A percentile compares a stretch with the other conserved stretches of the same genome.
Conservation (phyloP, 2,797 vertebrate genomes). For the Benthosema pterotum region DNA sequence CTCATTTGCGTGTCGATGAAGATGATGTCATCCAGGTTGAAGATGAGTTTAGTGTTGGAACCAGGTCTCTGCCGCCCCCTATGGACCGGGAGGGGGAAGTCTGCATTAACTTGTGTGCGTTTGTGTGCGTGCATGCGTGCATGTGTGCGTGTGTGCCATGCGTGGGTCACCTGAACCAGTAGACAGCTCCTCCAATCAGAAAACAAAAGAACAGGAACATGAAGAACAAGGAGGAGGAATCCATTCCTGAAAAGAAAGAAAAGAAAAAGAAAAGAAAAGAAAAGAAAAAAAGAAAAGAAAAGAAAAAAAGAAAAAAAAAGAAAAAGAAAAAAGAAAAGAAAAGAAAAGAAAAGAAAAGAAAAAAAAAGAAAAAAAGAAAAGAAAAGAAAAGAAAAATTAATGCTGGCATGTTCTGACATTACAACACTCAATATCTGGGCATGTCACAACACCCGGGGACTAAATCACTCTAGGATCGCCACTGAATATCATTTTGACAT, state of each 20-base stretch:
- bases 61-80: constrained; percentile 27
- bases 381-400: too few relatives aligned
- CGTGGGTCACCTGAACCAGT: constrained; percentile 53
- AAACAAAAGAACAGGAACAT: constrained; percentile 39
- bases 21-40: constrained; percentile 74
- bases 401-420: too few relatives aligned
- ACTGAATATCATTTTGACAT: too few relatives aligned
- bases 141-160: not conserved
- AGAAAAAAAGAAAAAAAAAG: too few relatives aligned
- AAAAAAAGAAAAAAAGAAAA: too few relatives aligned
- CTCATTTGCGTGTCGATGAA: constrained; percentile 80
- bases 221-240: constrained; percentile 14
- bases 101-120: not conserved
- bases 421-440: too few relatives aligned
- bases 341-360: too few relatives aligned
- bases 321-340: too few relatives aligned
- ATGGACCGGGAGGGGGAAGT: constrained; percentile 19
- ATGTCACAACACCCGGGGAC: too few relatives aligned
- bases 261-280: not conserved
- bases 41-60: constrained; percentile 62
- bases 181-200: constrained; percentile 40
- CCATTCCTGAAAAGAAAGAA: constrained; percentile 43
- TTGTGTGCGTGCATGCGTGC: not conserved
- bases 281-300: too few relatives aligned
- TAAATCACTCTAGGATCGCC: too few relatives aligned